Conservation (phyloP, 2,797 vertebrate genomes). For the Sparidentex hasta region DNA sequence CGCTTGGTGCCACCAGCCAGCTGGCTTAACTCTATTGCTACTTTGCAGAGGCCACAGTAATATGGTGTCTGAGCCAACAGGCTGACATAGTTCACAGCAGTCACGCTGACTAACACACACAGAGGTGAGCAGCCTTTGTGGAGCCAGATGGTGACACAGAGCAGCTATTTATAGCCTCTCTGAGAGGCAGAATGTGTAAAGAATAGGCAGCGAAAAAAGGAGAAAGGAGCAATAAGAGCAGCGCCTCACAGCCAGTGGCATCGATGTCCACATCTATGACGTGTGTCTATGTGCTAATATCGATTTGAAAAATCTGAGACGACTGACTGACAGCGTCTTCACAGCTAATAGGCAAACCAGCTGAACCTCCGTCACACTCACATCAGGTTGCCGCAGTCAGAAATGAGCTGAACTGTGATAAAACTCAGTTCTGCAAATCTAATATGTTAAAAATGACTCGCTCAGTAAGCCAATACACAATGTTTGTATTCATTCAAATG, state of each 20-base stretch:
- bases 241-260: constrained; percentile 39
- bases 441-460: not conserved
- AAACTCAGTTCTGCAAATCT: constrained; percentile 1
- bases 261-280: constrained; percentile 46
- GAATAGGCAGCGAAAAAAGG: constrained; percentile 43
- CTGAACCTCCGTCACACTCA: constrained; percentile 14
- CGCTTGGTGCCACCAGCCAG: constrained; percentile 48
- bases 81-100: constrained; percentile 70
- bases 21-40: constrained; percentile 54
- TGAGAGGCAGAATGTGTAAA: constrained; percentile 41
- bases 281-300: constrained; percentile 38
- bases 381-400: constrained; percentile 7
- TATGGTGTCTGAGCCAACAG: constrained; percentile 62
- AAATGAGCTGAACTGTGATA: constrained; percentile 7
- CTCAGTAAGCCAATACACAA: not conserved
- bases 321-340: constrained; percentile 29
- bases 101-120: constrained; percentile 67
- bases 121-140: constrained; percentile 75
- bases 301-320: constrained; percentile 42
- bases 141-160: constrained; percentile 78
- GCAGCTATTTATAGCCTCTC: constrained; percentile 70
- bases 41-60: constrained; percentile 67
- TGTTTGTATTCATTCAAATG: constrained; percentile 28
- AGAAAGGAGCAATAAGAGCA: constrained; percentile 49
- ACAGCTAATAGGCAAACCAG: constrained; percentile 7